A percentile compares a stretch with the other conserved stretches of the same genome.
Evolutionary conservation across 1,140 invertebrate genomes (phyloP).

Genomic region (Uloborus diversus): DNA sequence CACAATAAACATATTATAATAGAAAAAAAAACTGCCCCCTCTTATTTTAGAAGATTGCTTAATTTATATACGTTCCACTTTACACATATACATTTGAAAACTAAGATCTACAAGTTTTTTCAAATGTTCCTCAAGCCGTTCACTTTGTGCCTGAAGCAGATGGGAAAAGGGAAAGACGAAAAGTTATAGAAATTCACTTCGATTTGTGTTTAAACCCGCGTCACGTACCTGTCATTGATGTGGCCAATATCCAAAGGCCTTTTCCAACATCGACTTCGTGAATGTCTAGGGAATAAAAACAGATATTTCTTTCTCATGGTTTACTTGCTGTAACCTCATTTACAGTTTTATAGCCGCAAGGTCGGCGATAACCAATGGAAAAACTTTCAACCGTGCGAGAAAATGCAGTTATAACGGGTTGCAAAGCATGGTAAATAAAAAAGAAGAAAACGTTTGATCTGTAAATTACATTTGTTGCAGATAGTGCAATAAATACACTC

Average conservation of each 20-base stretch:
- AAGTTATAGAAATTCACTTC: not conserved
- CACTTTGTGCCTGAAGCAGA: not conserved
- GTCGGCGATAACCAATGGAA: not conserved
- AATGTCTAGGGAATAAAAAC: conserved; percentile 17
- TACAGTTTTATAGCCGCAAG: conserved; percentile 22
- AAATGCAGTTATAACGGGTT: not conserved
- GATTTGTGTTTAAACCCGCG: not conserved
- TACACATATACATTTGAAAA: not conserved
- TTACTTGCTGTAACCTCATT: conserved; percentile 25
- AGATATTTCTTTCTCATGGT: not conserved
- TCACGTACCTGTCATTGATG: conserved; percentile 38
- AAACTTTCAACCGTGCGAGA: not conserved
- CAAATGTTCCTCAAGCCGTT: not conserved
- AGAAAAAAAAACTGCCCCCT: too few relatives aligned
- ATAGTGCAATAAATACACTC: too few relatives aligned
- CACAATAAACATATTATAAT: too few relatives aligned
- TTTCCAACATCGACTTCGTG: conserved; percentile 30
- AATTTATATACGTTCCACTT: too few relatives aligned
- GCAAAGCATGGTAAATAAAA: too few relatives aligned
- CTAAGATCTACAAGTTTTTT: not conserved
- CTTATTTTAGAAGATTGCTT: too few relatives aligned
- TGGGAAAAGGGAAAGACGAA: not conserved
- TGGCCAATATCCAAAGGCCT: conserved; percentile 23
- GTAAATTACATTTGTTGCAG: too few relatives aligned
- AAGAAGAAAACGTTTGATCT: too few relatives aligned